These are phyloP conservation scores for Coendou prehensilis DNA, from an alignment of 2,797 vertebrate genomes.

Conservation along the genomic window DNA sequence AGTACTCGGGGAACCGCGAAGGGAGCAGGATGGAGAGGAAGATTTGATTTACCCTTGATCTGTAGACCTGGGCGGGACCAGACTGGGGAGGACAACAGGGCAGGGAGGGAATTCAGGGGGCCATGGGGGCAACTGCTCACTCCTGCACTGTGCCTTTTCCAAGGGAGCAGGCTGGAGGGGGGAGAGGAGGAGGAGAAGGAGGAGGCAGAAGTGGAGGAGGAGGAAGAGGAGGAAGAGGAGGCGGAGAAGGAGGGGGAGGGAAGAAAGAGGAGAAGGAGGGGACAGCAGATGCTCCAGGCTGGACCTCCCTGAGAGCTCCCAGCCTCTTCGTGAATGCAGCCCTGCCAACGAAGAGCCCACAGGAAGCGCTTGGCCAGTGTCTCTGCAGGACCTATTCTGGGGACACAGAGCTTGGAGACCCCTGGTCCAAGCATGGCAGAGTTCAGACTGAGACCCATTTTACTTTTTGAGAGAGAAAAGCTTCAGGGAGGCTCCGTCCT, in stretches of 20 bases:
- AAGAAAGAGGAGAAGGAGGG: too few relatives aligned
- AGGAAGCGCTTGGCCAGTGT: neutral
- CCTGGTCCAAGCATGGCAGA: neutral
- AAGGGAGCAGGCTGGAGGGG: neutral
- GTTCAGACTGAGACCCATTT: neutral
- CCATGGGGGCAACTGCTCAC: accelerated
- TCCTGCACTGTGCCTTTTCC: neutral
- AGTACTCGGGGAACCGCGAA: neutral
- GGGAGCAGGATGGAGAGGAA: neutral
- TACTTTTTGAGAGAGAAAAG: neutral
- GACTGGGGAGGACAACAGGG: neutral
- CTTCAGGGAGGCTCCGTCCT: slow-evolving; percentile 6
- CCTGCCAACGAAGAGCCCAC: neutral
- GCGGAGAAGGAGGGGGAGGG: accelerated
- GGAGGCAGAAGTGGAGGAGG: too few relatives aligned
- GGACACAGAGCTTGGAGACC: slow-evolving; percentile 10
- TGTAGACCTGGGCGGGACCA: neutral
- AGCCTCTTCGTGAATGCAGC: neutral
- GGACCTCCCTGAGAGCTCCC: neutral
- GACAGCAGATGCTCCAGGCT: neutral
- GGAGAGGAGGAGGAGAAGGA: accelerated
- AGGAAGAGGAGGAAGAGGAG: accelerated
- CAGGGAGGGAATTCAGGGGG: neutral
- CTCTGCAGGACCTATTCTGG: neutral
- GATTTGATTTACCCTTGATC: neutral